Evolutionary conservation across 64 coral and sea anemone species (phyloP), one percentile per base, ranked within the genome.

Genomic region (Astreopora myriophthalma): DNA sequence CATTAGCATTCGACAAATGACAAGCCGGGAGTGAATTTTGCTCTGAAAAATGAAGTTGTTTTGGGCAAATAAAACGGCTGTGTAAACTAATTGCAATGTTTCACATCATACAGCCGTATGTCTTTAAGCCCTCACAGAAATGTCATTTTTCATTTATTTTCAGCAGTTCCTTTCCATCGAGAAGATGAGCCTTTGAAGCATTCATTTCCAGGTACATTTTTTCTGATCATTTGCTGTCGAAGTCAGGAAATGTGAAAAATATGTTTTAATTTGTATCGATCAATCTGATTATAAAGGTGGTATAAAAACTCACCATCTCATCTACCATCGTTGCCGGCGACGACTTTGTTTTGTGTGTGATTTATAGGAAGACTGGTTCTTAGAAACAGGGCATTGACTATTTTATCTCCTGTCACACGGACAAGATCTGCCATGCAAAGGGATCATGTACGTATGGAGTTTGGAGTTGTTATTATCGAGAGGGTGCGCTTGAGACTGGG

Each of bases 111-210:
- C n/a, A 46, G 11, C 42, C 11, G 5, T 0, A 46, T 6, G 42
- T 46, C 5, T 55, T 55, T 55, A 19, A 55, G 17, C 10, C 12
- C 42, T 6, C 11, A 6, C 42, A 48, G 2, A 24, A 5, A 12
- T 20, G 19, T 33, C 0, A 29, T 40, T 5, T 1, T 25, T 38
- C 19, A n/a, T 64, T 83, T 22, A 5, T 39, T 63, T 64, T 25
- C 20, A 83, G 79, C 79, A 20, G 5, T 64, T 25, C 79, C 11
- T 22, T 83, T 83, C 33, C 17, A 31, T 65, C 79, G 29, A 36
- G 79, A 83, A 27, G 79, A 83, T n/a, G 55, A 83, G 33, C 79
- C 79, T 9, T 64, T 83, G 4, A 83, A 26, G 38, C 55, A 83
- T 20, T 63, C 79, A 24, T 38, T 83, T 8, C 8, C 32, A 83